Base-by-base conservation (phyloP, 1,140 invertebrate species). In the Pachyrhynchus sulphureomaculatus region DNA sequence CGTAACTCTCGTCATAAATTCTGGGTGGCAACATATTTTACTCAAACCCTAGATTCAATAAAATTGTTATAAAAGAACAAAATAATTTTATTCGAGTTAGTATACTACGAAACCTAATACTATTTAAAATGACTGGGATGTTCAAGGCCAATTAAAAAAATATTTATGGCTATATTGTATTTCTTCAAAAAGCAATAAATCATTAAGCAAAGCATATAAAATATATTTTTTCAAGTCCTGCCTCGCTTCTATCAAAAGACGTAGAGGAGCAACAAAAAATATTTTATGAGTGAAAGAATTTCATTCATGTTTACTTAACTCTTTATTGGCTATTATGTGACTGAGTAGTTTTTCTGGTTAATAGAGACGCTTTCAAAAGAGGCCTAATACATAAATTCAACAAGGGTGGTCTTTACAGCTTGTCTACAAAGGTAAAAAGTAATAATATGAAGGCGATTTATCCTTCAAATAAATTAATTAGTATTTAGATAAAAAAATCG, bases 101-200 rank as follows among this genome's bases (percentile, higher is more conserved):
- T 21, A 18, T 41, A 18, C 15, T 41, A 17, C 13, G 48, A 51
- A 60, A 51, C 33, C 26, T 20, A 60, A 45, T 52, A 51, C 48
- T 37, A 51, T 47, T 60, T 18, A 26, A 20, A 47, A 60, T 44
- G 10, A 37, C 34, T 47, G 34, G 23, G 20, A 15, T 39, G 20
- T 41, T 39, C 13, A 10, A 47, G 44, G 37, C 39, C 36, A 49
- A 61, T 53, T 53, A 44, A 61, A 61, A 56, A 52, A 33, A 61
- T 61, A 61, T 61, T 61, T 61, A 61, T 47, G 58, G 36, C 26
- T 24, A 26, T 61, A 61, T 61, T 61, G 58, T 42, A 37, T 61
- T 61, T 61, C 58, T 53, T 61, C 48, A 61, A 54, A 61, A 53
- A 37, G 39, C 8, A 17, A 61, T 61, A 60, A 51, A 60, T 60